Base-by-base conservation (phyloP, 2,888 invertebrate genomes). In the Xylota segnis region DNA sequence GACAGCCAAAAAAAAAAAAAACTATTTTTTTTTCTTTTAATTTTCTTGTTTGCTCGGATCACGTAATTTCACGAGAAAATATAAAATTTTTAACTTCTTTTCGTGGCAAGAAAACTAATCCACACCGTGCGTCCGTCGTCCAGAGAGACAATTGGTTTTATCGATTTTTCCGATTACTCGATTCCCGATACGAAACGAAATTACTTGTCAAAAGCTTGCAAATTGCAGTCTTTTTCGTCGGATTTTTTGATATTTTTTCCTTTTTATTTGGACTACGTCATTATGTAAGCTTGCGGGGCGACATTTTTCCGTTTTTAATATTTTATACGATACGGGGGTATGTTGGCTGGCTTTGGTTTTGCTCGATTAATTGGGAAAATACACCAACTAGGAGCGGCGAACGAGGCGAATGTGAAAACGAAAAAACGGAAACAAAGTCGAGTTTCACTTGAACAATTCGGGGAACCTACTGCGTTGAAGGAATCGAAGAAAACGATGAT, bases 391-490 rank as follows among this genome's bases (percentile, higher is more conserved):
- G 40, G 29, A 63, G 58, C 29, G 40, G 61, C 78, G 65, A 76
- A 34, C 65, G 43, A 50, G 66, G 45, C 74, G 43, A 68, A 54
- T 63, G 72, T 68, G 54, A 29, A 71, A 82, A 87, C 76, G 71
- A 87, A 75, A 82, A 79, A 83, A 81, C 77, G 70, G 74, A 77
- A 87, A 82, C 81, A 83, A 78, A 74, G 81, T 83, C 70, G 76
- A 87, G 87, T 83, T 87, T 81, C 71, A 83, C 83, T 83, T 70
- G 83, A 81, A 81, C 74, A 83, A 87, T 70, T 77, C 83, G 68
- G 68, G 66, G 75, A 82, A 72, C 82, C 87, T 50, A 87, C 87
- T 84, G 76, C 50, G 81, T 45, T 56, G 71, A 76, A 32, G 12
- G 52, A 86, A 71, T 71, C 32, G 66, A 68, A 72, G 66, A 86